phyloP scores from a whole-genome alignment of 2,797 vertebrate genomes.

The Myoxocephalus aenaeus region DNA sequence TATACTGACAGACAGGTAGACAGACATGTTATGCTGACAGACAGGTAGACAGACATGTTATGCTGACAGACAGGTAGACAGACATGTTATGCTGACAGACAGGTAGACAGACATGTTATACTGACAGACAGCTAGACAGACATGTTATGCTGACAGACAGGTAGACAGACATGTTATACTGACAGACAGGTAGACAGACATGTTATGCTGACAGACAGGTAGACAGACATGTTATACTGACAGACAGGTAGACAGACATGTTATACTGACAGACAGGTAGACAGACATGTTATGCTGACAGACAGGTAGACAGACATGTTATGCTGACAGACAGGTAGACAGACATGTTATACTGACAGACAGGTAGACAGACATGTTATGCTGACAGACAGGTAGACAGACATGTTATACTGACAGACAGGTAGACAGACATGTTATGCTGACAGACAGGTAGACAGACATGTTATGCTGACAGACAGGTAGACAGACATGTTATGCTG shows the following conservation, averaged over 20 bases:
- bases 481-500: constrained; percentile 88
- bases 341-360: neutral
- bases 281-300: neutral
- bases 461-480: neutral
- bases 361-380: no score
- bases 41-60: no score
- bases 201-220: constrained; percentile 86
- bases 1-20: no score
- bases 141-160: constrained; percentile 86
- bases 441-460: constrained; percentile 51
- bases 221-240: neutral
- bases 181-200: constrained; percentile 57
- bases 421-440: constrained; percentile 86
- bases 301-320: neutral
- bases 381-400: no score
- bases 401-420: no score
- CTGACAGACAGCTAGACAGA: constrained; percentile 49
- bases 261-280: constrained; percentile 82
- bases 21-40: no score
- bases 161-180: constrained; percentile 11
- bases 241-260: constrained; percentile 75
- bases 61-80: neutral
- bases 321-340: neutral
- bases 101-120: neutral
- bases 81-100: constrained; percentile 88